These are phyloP conservation scores for Achroia grisella DNA, from an alignment of 1,140 invertebrate species.

Conservation along the genomic window DNA sequence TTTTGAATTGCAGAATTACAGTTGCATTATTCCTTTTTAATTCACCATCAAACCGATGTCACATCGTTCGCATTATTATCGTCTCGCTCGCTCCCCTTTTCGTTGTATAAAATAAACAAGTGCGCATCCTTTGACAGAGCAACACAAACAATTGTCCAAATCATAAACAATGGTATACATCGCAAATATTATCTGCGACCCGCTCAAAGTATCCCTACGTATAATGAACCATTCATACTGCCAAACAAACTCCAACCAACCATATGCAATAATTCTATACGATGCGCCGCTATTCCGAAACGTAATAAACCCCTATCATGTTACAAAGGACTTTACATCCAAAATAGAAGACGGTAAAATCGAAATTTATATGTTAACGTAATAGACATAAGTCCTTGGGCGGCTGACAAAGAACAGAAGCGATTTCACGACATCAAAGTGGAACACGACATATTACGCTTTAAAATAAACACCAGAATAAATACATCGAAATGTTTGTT, in stretches of 20 bases:
- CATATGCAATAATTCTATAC: conserved; percentile 71
- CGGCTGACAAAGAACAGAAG: conserved; percentile 66
- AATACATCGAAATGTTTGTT: conserved; percentile 71
- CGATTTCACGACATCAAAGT: conserved; percentile 73
- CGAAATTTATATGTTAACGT: conserved; percentile 52
- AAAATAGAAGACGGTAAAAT: conserved; percentile 62
- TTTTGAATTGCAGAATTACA: too few species aligned
- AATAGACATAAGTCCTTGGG: conserved; percentile 64
- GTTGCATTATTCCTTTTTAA: conserved; percentile 3
- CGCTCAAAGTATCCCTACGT: conserved; percentile 58
- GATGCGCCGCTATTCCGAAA: conserved; percentile 21
- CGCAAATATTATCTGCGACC: conserved; percentile 65
- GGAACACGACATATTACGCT: conserved; percentile 72
- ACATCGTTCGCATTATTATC: conserved; percentile 37
- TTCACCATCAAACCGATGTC: conserved; percentile 13
- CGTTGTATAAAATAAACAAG: conserved; percentile 59
- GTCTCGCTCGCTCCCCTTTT: conserved; percentile 26
- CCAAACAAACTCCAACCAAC: conserved; percentile 70
- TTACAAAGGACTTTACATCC: conserved; percentile 57
- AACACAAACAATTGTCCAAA: conserved; percentile 71
- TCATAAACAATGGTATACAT: conserved; percentile 71
- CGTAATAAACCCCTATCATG: conserved; percentile 39
- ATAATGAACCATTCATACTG: conserved; percentile 72
- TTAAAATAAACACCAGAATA: conserved; percentile 71
- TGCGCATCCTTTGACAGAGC: conserved; percentile 68